These are phyloP conservation scores for Acipenser transmontanus DNA, from an alignment of 2,797 vertebrate genomes.

Conservation along the genomic window DNA sequence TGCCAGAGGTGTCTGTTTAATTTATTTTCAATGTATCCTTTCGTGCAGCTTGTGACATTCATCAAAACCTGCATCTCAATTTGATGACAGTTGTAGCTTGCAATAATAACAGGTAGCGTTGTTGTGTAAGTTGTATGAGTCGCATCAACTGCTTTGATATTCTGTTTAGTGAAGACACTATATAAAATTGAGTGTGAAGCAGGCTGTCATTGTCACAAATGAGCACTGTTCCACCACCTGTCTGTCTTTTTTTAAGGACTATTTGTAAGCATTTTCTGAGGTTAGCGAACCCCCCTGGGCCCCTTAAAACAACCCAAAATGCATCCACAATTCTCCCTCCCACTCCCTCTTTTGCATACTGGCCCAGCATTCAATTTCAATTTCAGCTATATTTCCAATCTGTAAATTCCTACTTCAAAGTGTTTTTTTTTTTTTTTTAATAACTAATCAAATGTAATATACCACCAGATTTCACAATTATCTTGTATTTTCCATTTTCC, in stretches of 20 bases:
- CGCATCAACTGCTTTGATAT: conserved; percentile 42
- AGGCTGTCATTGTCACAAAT: conserved; percentile 41
- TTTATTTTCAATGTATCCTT: conserved; percentile 35
- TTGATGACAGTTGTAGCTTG: conserved; percentile 48
- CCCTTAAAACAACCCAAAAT: no score
- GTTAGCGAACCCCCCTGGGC: no score
- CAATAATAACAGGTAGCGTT: conserved; percentile 35
- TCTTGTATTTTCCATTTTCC: no score
- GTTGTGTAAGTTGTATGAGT: conserved; percentile 13
- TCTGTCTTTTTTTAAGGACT: conserved; percentile 13
- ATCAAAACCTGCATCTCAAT: conserved; percentile 31
- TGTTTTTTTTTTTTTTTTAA: no score
- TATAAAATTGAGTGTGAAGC: conserved; percentile 40
- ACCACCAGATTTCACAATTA: no score
- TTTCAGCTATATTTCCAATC: no score
- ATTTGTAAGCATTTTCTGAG: no score
- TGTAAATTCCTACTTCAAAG: no score
- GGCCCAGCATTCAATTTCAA: no score
- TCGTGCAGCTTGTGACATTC: conserved; percentile 26
- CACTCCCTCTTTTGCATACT: no score
- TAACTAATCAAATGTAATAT: no score
- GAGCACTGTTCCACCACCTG: conserved; percentile 6
- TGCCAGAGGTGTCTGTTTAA: conserved; percentile 31
- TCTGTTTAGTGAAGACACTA: conserved; percentile 45
- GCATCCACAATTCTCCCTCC: no score